These are phyloP conservation scores for Schrankia costaestrigalis DNA, from an alignment of 2,888 invertebrate genomes.

Conservation along the genomic window DNA sequence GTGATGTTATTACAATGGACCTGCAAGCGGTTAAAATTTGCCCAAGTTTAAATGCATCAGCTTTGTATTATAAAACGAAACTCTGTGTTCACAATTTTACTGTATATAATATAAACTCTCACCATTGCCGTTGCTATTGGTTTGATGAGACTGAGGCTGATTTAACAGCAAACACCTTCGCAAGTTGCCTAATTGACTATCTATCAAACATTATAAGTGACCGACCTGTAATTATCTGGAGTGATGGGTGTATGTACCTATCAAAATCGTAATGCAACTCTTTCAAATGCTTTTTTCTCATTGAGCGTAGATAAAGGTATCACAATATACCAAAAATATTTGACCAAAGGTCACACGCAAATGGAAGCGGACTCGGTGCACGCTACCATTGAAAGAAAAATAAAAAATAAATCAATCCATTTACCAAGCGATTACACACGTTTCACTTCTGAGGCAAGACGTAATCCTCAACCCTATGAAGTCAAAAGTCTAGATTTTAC, in stretches of 20 bases:
- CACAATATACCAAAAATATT: not conserved
- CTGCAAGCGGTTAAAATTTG: conserved; percentile 8
- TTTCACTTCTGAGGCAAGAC: conserved; percentile 1
- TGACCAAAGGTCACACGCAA: conserved; percentile 2
- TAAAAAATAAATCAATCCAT: conserved; percentile 1
- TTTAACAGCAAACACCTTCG: not conserved
- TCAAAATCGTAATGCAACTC: too few species aligned
- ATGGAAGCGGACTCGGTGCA: conserved; percentile 11
- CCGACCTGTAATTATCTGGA: not conserved
- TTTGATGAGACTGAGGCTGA: not conserved
- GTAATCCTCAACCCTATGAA: not conserved
- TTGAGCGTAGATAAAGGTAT: not conserved
- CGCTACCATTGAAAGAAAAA: conserved; percentile 3
- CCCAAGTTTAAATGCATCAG: not conserved
- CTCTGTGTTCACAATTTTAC: not conserved
- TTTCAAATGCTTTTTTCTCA: not conserved
- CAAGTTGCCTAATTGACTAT: not conserved
- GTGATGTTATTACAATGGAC: conserved; percentile 4
- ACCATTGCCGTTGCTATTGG: not conserved
- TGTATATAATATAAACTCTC: not conserved
- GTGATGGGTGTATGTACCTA: too few species aligned
- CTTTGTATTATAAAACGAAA: too few species aligned
- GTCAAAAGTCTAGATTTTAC: conserved; percentile 2
- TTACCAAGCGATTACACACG: conserved; percentile 6
- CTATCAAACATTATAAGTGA: not conserved